Base-by-base conservation (phyloP, 2,888 invertebrate species). In the Drosophila putrida region DNA sequence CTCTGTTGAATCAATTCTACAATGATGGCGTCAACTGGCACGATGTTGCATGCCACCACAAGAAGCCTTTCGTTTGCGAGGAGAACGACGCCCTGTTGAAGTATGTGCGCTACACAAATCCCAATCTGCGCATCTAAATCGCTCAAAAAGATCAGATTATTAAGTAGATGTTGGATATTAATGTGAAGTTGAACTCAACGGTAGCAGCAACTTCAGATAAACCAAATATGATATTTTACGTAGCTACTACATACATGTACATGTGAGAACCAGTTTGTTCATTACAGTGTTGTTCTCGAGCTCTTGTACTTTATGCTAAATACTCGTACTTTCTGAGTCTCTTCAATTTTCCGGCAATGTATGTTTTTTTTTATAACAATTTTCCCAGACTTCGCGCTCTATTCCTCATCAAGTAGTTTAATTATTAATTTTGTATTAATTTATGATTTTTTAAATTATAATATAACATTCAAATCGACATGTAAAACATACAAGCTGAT, bases 21-120 rank as follows among this genome's bases (percentile, higher is more conserved):
- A 96, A 97, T 84, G 97, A 97, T 89, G 97, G 97, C 31, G 95
- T 97, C 53, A 96, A 97, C 92, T 97, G 97, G 97, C 97, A 97
- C 91, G 96, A 97, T 90, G 97, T 97, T 51, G 97, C 97, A 71
- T 97, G 97, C 91, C 97, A 97, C 91, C 97, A 97, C 91, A 95
- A 95, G 91, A 97, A 97, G 92, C 95, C 97, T 0, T 97, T 96
- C 93, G 95, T 97, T 35, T 97, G 97, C 91, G 97, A 97, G 92
- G 97, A 97, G 89, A 97, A 96, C 90, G 96, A 97, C 83, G 95
- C 96, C 9, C 94, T 97, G n/a, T 93, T 97, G 77, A 96, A 96
- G 94, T 97, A 97, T 92, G 96, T 97, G 66, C 94, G 96, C 82
- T 96, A 95, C 92, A 96, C 96, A 77, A 96, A 96, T 92, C 97